phyloP scores from a whole-genome alignment of 64 coral and sea anemone genomes.

The Stylophora pistillata region DNA sequence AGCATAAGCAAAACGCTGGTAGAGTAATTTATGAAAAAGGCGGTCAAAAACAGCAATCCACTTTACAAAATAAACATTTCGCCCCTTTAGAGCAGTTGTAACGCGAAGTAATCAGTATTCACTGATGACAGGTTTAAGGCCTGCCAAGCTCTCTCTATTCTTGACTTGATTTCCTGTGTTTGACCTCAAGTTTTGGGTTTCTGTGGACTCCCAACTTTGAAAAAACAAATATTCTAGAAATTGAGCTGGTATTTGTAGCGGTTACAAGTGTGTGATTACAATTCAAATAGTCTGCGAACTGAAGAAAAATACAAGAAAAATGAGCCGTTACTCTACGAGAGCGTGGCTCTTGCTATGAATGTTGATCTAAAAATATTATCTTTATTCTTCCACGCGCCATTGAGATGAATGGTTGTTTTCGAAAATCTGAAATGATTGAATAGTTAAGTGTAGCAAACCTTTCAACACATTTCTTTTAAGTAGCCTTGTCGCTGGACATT shows the following conservation, averaged over 20 bases:
- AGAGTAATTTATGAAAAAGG: not conserved
- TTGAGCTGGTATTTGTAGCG: not conserved
- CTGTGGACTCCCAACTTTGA: not conserved
- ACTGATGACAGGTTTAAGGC: not conserved
- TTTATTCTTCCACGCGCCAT: not conserved
- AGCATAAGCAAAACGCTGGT: not conserved
- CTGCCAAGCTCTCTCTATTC: not conserved
- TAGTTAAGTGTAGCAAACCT: not conserved
- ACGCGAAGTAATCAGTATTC: constrained; percentile 1
- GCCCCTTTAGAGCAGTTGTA: not conserved
- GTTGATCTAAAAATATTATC: too few species aligned
- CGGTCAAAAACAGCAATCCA: constrained; percentile 1
- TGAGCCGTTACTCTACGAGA: not conserved
- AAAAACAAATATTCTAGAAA: not conserved
- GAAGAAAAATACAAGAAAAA: not conserved
- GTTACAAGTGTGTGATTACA: not conserved
- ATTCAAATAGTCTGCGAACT: not conserved
- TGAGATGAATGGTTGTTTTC: not conserved
- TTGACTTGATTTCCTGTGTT: not conserved
- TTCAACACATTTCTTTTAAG: constrained; percentile 16
- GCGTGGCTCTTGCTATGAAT: too few species aligned
- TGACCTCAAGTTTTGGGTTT: not conserved
- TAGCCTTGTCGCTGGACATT: not conserved
- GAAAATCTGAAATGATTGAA: not conserved
- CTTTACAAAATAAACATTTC: constrained; percentile 32